Conservation (phyloP, 2,113 vertebrate species). For the Calcarius ornatus region DNA sequence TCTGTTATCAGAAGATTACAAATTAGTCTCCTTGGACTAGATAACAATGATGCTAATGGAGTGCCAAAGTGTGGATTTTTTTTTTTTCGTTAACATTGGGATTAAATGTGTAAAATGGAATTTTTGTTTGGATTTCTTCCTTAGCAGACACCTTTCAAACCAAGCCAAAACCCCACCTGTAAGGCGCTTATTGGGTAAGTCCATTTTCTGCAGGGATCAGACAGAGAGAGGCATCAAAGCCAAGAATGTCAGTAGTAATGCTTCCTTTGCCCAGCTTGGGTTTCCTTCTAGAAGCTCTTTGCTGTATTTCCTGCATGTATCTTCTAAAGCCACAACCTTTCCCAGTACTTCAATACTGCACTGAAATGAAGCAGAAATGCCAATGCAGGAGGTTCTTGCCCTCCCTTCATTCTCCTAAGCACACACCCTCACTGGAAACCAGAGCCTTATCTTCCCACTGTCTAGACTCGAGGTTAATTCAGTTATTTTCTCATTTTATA, state of each 20-base stretch:
- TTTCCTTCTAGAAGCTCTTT: neutral
- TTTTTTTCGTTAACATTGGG: neutral
- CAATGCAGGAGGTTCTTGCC: neutral
- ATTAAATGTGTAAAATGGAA: neutral
- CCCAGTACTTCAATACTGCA: too few species aligned
- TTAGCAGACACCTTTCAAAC: neutral
- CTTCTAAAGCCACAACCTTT: neutral
- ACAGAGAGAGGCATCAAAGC: too few species aligned
- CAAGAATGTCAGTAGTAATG: rapidly evolving
- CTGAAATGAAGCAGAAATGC: neutral
- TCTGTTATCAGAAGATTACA: neutral
- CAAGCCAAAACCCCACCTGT: neutral
- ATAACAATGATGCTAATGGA: neutral
- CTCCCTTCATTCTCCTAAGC: neutral
- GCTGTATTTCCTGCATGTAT: neutral
- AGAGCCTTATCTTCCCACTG: neutral
- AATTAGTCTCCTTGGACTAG: neutral
- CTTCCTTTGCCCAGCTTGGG: neutral
- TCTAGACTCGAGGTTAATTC: conserved; percentile 3
- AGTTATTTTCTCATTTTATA: conserved; percentile 10
- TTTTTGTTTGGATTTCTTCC: neutral
- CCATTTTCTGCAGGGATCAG: neutral
- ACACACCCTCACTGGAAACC: neutral
- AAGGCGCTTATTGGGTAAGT: neutral
- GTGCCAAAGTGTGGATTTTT: neutral